These are phyloP conservation scores for Amyelois transitella DNA, from an alignment of 1,140 invertebrate genomes.

Conservation along the genomic window DNA sequence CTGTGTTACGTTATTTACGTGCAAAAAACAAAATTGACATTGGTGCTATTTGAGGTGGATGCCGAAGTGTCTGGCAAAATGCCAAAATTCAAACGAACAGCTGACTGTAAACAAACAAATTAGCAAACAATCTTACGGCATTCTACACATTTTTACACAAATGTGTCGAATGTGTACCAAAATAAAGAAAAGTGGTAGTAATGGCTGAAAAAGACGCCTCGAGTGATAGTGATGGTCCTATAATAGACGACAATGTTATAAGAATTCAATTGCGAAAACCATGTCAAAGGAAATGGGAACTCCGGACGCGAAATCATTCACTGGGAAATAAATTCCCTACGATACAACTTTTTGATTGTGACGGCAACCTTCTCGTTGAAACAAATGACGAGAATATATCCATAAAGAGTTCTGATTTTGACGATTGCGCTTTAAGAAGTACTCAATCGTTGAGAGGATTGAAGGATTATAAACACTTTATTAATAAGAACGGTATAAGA, in stretches of 20 bases:
- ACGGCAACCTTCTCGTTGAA: constrained; percentile 70
- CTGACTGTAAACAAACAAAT: constrained; percentile 71
- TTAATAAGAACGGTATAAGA: constrained; percentile 40
- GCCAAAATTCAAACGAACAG: constrained; percentile 56
- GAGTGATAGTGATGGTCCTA: constrained; percentile 61
- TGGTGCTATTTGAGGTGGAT: constrained; percentile 64
- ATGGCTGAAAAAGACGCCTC: constrained; percentile 53
- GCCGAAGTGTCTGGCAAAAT: constrained; percentile 49
- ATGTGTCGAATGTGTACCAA: constrained; percentile 24
- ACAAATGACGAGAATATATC: constrained; percentile 73
- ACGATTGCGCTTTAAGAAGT: constrained; percentile 36
- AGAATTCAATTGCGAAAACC: constrained; percentile 68
- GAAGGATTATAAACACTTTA: constrained; percentile 53
- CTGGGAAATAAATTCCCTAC: constrained; percentile 66
- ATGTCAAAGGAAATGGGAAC: constrained; percentile 67
- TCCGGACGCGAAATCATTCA: constrained; percentile 64
- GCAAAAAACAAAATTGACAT: constrained; percentile 70
- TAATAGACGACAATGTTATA: constrained; percentile 71
- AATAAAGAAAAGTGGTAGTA: constrained; percentile 28
- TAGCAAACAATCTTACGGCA: constrained; percentile 33
- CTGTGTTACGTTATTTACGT: constrained; percentile 36
- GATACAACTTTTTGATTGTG: constrained; percentile 72
- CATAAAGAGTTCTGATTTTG: constrained; percentile 62
- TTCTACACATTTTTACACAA: constrained; percentile 16
- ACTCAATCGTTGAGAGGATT: constrained; percentile 53